phyloP scores from a whole-genome alignment of 2,113 vertebrate species.

The Seriola dumerili region DNA sequence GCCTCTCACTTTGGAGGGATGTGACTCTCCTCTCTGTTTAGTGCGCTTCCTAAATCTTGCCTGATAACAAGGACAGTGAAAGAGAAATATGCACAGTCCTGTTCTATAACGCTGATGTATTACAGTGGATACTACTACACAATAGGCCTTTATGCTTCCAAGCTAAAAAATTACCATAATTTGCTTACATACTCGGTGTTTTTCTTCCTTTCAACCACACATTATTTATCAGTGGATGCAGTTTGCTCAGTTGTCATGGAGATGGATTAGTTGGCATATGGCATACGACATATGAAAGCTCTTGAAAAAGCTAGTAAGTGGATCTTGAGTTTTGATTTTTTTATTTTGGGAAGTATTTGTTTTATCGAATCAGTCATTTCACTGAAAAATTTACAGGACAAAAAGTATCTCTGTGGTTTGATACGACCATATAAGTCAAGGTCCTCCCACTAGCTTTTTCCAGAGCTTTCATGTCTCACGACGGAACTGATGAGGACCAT shows the following conservation, averaged over 20 bases:
- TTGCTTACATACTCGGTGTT: too few species aligned
- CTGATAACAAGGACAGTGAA: neutral
- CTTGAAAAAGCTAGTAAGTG: neutral
- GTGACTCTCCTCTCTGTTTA: neutral
- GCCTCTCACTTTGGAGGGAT: neutral
- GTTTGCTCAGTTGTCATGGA: neutral
- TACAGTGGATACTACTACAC: neutral
- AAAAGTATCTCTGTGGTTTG: too few species aligned
- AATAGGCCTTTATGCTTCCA: neutral
- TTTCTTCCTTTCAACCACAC: neutral
- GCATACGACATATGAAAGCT: neutral
- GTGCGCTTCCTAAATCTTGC: neutral
- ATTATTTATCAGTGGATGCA: neutral
- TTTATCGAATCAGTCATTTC: neutral
- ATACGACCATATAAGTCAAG: too few species aligned
- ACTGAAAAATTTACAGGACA: too few species aligned
- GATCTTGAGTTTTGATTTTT: neutral
- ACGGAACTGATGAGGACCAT: too few species aligned
- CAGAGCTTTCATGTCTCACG: too few species aligned
- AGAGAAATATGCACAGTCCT: neutral
- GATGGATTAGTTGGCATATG: neutral
- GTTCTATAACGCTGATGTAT: neutral
- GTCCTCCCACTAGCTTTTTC: too few species aligned
- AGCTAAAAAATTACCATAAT: neutral
- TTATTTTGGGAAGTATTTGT: neutral